Conservation (phyloP, 2,888 invertebrate species). For the Acrobasis suavella region DNA sequence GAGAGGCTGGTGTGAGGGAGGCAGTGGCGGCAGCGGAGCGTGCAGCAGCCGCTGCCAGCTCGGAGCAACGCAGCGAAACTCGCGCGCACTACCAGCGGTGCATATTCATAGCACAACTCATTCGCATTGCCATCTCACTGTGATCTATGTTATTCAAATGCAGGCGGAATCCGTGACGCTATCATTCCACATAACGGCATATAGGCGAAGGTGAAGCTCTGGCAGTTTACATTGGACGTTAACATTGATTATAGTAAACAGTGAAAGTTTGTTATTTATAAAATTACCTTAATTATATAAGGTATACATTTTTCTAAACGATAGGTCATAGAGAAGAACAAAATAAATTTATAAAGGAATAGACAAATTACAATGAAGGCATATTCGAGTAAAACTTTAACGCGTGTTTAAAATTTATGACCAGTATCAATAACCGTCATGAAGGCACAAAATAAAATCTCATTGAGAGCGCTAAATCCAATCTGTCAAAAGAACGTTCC, state of each 20-base stretch:
- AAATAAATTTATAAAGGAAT: not conserved
- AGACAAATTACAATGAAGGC: not conserved
- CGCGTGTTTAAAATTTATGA: conserved; percentile 28
- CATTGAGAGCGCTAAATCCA: conserved; percentile 39
- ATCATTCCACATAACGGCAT: conserved; percentile 36
- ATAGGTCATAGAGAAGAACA: not conserved
- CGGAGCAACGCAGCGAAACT: conserved; percentile 69
- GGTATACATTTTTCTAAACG: too few relatives aligned
- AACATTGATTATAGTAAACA: not conserved
- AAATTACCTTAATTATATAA: not conserved
- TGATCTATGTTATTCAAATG: conserved; percentile 42
- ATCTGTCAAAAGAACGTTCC: conserved; percentile 59
- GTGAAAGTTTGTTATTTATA: conserved; percentile 1
- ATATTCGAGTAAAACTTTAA: conserved; percentile 16
- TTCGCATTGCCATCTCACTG: conserved; percentile 42
- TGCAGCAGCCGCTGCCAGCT: conserved; percentile 71
- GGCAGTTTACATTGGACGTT: conserved; percentile 7
- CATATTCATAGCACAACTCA: conserved; percentile 48
- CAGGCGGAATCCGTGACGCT: conserved; percentile 34
- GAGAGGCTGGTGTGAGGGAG: conserved; percentile 59
- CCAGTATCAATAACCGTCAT: conserved; percentile 40
- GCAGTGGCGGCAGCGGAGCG: conserved; percentile 70
- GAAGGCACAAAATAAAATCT: conserved; percentile 37
- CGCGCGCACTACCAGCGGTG: conserved; percentile 49
- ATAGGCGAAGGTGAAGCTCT: conserved; percentile 34